These are phyloP conservation scores for Gadus chalcogrammus DNA, from an alignment of 2,113 vertebrate genomes.

Conservation along the genomic window DNA sequence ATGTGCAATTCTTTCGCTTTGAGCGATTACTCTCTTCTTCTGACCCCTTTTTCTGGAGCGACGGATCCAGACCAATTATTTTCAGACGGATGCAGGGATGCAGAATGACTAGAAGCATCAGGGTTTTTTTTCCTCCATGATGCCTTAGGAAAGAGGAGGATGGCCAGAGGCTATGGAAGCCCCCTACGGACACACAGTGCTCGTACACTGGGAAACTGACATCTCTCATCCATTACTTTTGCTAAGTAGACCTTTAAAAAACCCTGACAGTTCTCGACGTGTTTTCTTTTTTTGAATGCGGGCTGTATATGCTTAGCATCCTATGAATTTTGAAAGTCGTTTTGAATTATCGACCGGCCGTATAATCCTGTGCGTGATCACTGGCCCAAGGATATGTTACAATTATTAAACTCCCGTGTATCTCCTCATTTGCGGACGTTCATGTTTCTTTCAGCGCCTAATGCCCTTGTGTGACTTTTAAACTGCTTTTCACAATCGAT, in stretches of 20 bases:
- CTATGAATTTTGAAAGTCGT: conserved; percentile 64
- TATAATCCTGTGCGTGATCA: conserved; percentile 64
- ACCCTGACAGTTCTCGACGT: conserved; percentile 91
- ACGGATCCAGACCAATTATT: conserved; percentile 99
- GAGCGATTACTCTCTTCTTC: conserved; percentile 64
- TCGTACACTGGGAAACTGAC: conserved; percentile 99
- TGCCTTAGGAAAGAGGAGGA: conserved; percentile 98
- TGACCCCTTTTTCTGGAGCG: conserved; percentile 64
- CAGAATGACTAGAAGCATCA: conserved; percentile 99
- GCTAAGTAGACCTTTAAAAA: conserved; percentile 99
- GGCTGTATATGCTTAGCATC: conserved; percentile 59
- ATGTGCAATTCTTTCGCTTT: conserved; percentile 65
- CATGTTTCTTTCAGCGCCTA: conserved; percentile 53
- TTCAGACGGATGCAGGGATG: conserved; percentile 98
- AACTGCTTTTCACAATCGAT: conserved; percentile 61
- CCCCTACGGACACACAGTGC: conserved; percentile 90
- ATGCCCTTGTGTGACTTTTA: conserved; percentile 51
- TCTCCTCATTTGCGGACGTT: conserved; percentile 43
- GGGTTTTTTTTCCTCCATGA: conserved; percentile 86
- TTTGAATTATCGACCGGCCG: conserved; percentile 55
- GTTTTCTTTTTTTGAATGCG: conserved; percentile 28
- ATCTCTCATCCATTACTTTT: conserved; percentile 99
- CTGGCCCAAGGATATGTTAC: conserved; percentile 58
- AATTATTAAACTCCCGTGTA: conserved; percentile 26
- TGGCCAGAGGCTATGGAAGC: conserved; percentile 96